Conservation (phyloP, 2,797 vertebrate genomes). For the Echiichthys vipera region DNA sequence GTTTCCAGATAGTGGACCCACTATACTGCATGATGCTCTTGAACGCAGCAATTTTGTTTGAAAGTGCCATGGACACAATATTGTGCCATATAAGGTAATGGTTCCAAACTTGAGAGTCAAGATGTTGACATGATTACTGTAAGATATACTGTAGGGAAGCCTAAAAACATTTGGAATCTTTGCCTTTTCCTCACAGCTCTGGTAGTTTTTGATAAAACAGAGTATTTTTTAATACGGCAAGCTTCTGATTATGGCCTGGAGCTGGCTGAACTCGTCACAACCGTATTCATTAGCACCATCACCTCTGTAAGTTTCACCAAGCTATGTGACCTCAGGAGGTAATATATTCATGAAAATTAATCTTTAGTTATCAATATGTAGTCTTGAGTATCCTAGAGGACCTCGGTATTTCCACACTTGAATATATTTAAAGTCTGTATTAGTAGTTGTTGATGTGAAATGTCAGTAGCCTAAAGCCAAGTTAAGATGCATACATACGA, state of each 20-base stretch:
- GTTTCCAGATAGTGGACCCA: not conserved
- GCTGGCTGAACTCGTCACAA: constrained; percentile 17
- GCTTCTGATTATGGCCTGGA: constrained; percentile 18
- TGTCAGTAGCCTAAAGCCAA: constrained; percentile 54
- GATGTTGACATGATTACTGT: not conserved
- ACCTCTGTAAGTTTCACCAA: not conserved
- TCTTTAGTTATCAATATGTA: constrained; percentile 39
- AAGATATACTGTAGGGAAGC: not conserved
- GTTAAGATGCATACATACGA: constrained; percentile 50
- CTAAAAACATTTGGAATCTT: not conserved
- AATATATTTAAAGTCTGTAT: constrained; percentile 9
- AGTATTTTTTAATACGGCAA: no score
- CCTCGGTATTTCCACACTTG: not conserved
- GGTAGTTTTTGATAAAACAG: not conserved
- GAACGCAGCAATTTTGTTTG: no score
- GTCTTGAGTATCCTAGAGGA: constrained; percentile 22
- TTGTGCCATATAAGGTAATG: not conserved
- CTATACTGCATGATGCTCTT: not conserved
- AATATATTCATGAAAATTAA: constrained; percentile 30
- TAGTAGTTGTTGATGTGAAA: constrained; percentile 50
- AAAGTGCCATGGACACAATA: not conserved
- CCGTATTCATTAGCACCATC: constrained; percentile 7
- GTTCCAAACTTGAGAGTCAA: not conserved
- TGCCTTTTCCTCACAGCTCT: not conserved
- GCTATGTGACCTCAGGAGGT: constrained; percentile 2